Percentiles rank a stretch among this genome's conserved stretches.
phyloP scores from a whole-genome alignment of 2,888 invertebrate species.

The Andrena minutula region DNA sequence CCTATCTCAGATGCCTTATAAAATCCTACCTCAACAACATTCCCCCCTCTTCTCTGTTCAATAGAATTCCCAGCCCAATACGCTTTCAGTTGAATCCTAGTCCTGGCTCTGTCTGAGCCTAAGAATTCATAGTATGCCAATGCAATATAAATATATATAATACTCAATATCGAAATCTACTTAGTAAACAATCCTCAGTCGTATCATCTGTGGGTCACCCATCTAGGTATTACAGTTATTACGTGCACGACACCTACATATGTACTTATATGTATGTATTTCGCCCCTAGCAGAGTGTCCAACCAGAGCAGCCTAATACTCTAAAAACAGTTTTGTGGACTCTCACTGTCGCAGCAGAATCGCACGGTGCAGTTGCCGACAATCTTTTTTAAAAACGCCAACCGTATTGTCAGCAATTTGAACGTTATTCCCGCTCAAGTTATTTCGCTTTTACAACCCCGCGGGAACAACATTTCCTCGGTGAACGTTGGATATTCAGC shows the following conservation, averaged over 20 bases:
- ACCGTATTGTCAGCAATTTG: slow-evolving; percentile 35
- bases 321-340: background rate
- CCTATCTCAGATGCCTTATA: too few relatives aligned
- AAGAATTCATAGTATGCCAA: background rate
- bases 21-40: too few relatives aligned
- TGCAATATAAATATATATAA: background rate
- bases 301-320: background rate
- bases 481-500: slow-evolving; percentile 40
- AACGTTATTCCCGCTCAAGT: slow-evolving; percentile 34
- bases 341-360: background rate
- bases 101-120: too few relatives aligned
- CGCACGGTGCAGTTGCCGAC: background rate
- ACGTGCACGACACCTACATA: background rate
- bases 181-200: background rate
- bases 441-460: slow-evolving; percentile 41
- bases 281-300: background rate
- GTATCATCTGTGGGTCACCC: background rate
- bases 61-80: background rate
- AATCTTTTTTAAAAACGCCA: slow-evolving; percentile 25
- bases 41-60: too few relatives aligned
- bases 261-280: background rate
- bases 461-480: slow-evolving; percentile 37
- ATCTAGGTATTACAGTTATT: background rate
- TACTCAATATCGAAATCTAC: background rate
- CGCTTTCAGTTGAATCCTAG: background rate